Conservation (phyloP, 2,888 invertebrate species). For the Oeneis ivallda region DNA sequence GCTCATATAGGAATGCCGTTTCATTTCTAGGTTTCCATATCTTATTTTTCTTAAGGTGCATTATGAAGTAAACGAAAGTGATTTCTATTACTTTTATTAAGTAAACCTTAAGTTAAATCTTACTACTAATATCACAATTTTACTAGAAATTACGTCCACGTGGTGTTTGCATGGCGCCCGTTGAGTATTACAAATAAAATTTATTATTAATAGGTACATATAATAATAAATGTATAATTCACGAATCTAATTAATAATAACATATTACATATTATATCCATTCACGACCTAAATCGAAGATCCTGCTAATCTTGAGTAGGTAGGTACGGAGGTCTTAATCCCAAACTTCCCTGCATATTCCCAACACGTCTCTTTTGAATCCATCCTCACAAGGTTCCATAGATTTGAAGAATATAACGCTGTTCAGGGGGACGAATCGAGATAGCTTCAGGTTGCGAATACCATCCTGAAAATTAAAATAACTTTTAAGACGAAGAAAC, state of each 20-base stretch:
- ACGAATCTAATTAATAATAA: too few species aligned
- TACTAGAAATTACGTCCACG: too few species aligned
- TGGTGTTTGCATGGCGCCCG: too few species aligned
- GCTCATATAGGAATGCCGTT: background rate
- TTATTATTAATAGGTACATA: too few species aligned
- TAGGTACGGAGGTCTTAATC: constrained; percentile 38
- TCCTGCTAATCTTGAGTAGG: background rate
- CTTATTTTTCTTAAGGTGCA: too few species aligned
- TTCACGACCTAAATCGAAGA: background rate
- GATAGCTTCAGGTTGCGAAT: constrained; percentile 49
- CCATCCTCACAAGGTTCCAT: constrained; percentile 63
- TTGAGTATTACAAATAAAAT: too few species aligned
- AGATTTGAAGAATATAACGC: constrained; percentile 54
- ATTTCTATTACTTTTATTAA: too few species aligned
- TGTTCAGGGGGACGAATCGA: constrained; percentile 64
- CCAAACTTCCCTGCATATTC: constrained; percentile 74
- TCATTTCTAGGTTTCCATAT: background rate
- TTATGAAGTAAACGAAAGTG: too few species aligned
- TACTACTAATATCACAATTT: too few species aligned
- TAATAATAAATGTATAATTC: too few species aligned
- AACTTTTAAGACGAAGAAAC: background rate
- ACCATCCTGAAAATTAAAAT: constrained; percentile 48
- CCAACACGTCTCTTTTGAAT: constrained; percentile 60
- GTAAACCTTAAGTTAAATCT: too few species aligned
- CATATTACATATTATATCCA: background rate